Base-by-base conservation (phyloP, 1,140 invertebrate species). In the Samia ricini region DNA sequence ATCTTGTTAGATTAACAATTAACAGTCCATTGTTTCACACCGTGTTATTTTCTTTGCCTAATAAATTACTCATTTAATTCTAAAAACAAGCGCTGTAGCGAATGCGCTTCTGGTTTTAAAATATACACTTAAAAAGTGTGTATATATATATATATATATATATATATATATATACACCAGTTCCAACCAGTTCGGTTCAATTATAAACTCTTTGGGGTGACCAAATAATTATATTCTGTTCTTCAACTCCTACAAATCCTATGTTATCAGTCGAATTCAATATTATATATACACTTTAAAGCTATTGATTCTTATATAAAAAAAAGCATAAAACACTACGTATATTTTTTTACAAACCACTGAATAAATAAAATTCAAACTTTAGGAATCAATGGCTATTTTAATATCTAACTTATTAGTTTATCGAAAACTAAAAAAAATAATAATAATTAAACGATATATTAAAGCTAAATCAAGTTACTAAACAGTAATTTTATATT, bases 341-440 rank as follows among this genome's bases (percentile, higher is more conserved):
- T n/a, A n/a, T 60, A 10, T 42, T 42, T 42, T 42, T 12, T 26
- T 26, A 4, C 8, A 8, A 60, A 74, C 60, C 54, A 55, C 63
- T 62, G n/a, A 71, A 77, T 69, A 72, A 77, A 76, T 74, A 76
- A 75, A 76, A 76, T 76, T 69, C 71, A 74, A 61, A 60, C n/a
- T 61, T 68, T 60, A 74, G 63, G 58, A 72, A 77, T 66, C 66
- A 65, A 63, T 49, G 54, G 42, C 29, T 58, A 20, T n/a, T 50
- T 48, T 50, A 56, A 48, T 15, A 36, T 23, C n/a, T 60, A 60
- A 51, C 42, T 26, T 55, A 26, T 50, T 18, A 29, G 3, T 42
- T 56, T 50, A 56, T 60, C 60, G 55, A 42, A 24, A 55, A 6
- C 52, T 55, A 18, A 55, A 24, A 18, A 49, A 42, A 42, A 36